These are phyloP conservation scores for Sciaenops ocellatus DNA, from an alignment of 2,797 vertebrate species.

Conservation along the genomic window DNA sequence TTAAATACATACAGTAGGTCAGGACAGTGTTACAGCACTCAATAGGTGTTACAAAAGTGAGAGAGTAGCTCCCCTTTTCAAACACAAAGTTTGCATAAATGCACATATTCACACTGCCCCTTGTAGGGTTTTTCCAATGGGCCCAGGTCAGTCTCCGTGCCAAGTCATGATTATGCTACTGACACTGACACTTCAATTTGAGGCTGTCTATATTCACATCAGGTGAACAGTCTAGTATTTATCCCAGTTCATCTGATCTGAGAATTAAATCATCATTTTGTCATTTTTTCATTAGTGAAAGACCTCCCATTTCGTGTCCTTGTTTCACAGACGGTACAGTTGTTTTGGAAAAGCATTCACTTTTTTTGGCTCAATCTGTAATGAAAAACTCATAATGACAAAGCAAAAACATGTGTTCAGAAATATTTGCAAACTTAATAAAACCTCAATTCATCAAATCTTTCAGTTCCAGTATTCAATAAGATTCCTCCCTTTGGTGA, in stretches of 20 bases:
- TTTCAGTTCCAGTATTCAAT: not conserved
- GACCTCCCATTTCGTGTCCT: not conserved
- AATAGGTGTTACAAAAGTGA: no score
- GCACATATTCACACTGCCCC: no score
- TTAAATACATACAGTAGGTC: not conserved
- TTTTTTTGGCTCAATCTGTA: not conserved
- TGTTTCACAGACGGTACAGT: no score
- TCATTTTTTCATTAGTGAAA: not conserved
- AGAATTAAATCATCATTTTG: not conserved
- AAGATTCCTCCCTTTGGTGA: not conserved
- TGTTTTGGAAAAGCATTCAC: no score
- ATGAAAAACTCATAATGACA: not conserved
- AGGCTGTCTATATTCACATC: not conserved
- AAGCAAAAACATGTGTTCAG: not conserved
- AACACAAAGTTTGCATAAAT: no score
- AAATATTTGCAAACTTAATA: not conserved
- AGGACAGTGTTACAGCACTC: not conserved
- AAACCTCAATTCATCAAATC: not conserved
- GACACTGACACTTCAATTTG: not conserved
- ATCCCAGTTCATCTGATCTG: not conserved
- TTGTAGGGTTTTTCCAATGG: no score
- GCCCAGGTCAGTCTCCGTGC: no score
- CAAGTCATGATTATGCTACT: not conserved
- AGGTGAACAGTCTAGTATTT: not conserved
- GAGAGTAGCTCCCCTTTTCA: no score